Evolutionary conservation across 30 jellyfish, hydroid and myxozoan genomes (phyloP).

Genomic region (Cassiopea xamachana): DNA sequence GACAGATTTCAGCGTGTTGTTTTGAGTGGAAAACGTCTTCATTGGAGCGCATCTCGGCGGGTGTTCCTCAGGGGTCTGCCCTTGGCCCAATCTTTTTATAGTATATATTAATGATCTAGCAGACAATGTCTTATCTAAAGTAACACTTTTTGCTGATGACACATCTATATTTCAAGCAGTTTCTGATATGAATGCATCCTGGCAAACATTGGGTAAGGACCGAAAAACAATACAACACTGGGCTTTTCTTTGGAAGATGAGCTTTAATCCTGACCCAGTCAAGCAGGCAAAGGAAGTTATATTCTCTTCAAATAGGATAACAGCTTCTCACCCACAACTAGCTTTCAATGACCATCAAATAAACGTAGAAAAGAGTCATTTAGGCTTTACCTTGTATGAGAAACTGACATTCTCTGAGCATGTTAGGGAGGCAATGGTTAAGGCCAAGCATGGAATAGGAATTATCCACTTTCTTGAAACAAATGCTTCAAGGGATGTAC

Average conservation of each 20-base stretch:
- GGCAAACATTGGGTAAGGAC: not conserved
- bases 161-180: not conserved
- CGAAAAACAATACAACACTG: conserved; percentile 7
- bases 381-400: not conserved
- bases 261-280: not conserved
- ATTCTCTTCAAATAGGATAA: not conserved
- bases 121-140: not conserved
- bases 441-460: not conserved
- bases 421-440: not conserved
- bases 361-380: not conserved
- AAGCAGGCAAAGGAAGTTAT: not conserved
- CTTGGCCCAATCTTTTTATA: conserved; percentile 1
- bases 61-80: conserved; percentile 32
- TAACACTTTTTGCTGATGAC: conserved; percentile 18
- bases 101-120: conserved; percentile 13
- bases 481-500: not conserved
- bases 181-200: not conserved
- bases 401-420: not conserved
- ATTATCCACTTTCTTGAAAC: not conserved
- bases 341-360: not conserved
- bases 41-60: not conserved
- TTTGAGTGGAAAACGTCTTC: conserved; percentile 6
- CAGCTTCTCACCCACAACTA: not conserved
- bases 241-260: not conserved
- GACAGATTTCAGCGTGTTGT: not conserved